phyloP scores from a whole-genome alignment of 2,888 invertebrate genomes.

The Saturnia japonica region DNA sequence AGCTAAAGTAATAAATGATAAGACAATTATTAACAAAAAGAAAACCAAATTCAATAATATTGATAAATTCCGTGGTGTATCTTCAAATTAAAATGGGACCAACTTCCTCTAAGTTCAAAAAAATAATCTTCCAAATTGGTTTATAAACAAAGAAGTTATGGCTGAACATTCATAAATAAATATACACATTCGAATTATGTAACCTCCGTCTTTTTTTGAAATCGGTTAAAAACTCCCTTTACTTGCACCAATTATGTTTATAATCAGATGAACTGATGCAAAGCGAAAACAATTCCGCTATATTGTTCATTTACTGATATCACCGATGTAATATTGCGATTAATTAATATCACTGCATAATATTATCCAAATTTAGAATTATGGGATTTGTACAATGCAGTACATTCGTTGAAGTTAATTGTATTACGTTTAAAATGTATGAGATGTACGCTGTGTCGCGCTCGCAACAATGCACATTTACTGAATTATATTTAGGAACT shows the following conservation, averaged over 20 bases:
- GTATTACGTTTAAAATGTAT: background rate
- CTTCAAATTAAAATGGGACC: no score
- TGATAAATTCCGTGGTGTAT: no score
- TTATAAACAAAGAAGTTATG: no score
- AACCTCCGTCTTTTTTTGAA: no score
- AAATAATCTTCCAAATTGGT: no score
- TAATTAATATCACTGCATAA: background rate
- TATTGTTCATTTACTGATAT: constrained; percentile 7
- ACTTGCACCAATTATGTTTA: background rate
- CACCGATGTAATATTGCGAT: background rate
- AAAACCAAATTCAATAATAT: no score
- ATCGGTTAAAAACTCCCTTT: background rate
- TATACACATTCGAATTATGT: no score
- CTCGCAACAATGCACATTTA: background rate
- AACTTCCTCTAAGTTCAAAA: no score
- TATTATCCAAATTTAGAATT: background rate
- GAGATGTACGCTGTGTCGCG: background rate
- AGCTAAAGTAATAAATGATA: no score
- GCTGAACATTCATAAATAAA: no score
- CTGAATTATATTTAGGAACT: background rate
- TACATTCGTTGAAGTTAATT: background rate
- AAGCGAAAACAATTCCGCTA: background rate
- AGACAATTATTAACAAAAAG: no score
- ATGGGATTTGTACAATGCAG: background rate
- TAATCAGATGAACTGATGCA: constrained; percentile 8